Evolutionary conservation across 2,797 vertebrate genomes (phyloP), one percentile per base, ranked within the genome.

Genomic region (Sebastes trivittatus): DNA sequence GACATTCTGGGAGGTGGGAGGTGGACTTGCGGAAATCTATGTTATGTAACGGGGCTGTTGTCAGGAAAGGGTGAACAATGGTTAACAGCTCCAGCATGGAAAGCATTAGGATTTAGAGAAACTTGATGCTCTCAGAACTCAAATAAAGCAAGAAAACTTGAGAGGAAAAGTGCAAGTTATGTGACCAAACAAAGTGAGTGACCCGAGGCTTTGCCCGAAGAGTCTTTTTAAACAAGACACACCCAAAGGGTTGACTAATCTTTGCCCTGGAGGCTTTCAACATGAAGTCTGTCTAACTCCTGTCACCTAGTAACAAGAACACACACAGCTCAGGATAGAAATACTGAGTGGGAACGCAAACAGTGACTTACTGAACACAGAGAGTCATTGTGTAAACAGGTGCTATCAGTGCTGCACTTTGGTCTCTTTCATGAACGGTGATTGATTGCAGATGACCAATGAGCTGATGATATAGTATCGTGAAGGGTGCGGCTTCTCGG

Each of bases 1-100:
- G 36, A 76, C 69, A 75, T 64, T 84, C 56, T 62, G 76, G 79
- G 83, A 58, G 87, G 78, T 86, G 79, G 89, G 89, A 63, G 63
- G 23, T n/a, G 67, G 72, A 62, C 75, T 54, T 61, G 46, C 18
- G 87, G 91, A 89, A 93, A 77, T 83, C 60, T 30, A 16, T 56
- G 61, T 93, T 92, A 88, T 7, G 11, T 80, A 94, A 94, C 46
- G 42, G 22, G 10, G 22, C 30, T 71, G 89, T 63, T 88, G 84
- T 91, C 91, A 91, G 94, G 90, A 94, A 91, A 87, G 78, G 76
- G 42, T 66, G 87, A 91, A 95, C 94, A 94, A 94, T 94, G 89
- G 87, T 81, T 79, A 34, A 82, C 68, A 82, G 71, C 22, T 64
- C 42, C 54, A 78, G 59, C 16, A 72, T 87, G 88, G 82, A 90